phyloP scores from a whole-genome alignment of 1,140 invertebrate genomes.

The Drosophila nigrodunni region DNA sequence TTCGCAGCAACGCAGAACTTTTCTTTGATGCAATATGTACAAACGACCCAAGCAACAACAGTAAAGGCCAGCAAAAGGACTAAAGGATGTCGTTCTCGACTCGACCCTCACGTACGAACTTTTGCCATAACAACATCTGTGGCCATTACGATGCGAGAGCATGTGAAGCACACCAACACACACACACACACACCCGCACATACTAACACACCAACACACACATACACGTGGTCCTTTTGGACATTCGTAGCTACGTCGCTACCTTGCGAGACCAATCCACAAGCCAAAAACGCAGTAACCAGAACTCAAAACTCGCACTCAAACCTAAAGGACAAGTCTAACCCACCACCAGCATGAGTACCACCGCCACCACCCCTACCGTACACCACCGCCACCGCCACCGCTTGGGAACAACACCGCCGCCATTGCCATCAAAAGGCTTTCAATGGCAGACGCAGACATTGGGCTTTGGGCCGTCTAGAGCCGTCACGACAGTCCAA shows the following conservation, averaged over 20 bases:
- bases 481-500: conserved; percentile 23
- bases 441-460: conserved; percentile 76
- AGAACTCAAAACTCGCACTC: conserved; percentile 24
- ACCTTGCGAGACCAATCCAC: conserved; percentile 56
- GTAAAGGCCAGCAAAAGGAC: conserved; percentile 54
- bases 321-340: conserved; percentile 1
- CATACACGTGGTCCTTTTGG: conserved; percentile 63
- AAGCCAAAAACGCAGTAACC: conserved; percentile 27
- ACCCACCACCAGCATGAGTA: conserved; percentile 7
- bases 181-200: conserved; percentile 28
- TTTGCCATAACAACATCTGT: conserved; percentile 83
- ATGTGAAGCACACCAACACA: conserved; percentile 56
- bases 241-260: conserved; percentile 66
- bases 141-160: conserved; percentile 74
- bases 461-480: conserved; percentile 16
- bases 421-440: conserved; percentile 70
- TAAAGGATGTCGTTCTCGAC: conserved; percentile 60
- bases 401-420: conserved; percentile 14
- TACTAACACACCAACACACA: conserved; percentile 28
- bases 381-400: conserved; percentile 17
- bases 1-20: conserved; percentile 56
- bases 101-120: conserved; percentile 82
- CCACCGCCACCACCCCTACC: conserved; percentile 13
- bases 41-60: conserved; percentile 57
- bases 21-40: conserved; percentile 82